A percentile compares a stretch with the other conserved stretches of the same genome.
These are phyloP conservation scores for Eilema griseolum DNA, from an alignment of 2,888 invertebrate genomes.

Conservation along the genomic window DNA sequence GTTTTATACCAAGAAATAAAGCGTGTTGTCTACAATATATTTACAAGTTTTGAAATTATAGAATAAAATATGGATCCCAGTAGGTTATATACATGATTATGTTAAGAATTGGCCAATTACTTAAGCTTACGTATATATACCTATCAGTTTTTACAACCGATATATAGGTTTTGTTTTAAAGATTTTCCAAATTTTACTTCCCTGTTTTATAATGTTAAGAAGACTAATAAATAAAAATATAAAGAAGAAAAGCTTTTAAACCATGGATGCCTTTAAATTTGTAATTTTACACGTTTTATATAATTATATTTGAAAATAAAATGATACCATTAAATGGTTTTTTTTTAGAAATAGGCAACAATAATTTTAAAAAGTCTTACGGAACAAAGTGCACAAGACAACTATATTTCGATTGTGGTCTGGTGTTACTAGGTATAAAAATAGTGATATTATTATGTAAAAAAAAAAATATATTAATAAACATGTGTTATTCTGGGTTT, in stretches of 20 bases:
- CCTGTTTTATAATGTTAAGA: not conserved
- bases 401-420: constrained; percentile 44
- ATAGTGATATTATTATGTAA: constrained; percentile 79
- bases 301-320: constrained; percentile 30
- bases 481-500: constrained; percentile 50
- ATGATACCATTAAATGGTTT: constrained; percentile 46
- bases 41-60: not conserved
- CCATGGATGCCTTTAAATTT: not conserved
- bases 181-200: not conserved
- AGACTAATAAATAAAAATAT: not conserved
- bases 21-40: not conserved
- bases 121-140: constrained; percentile 14
- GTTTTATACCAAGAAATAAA: not conserved
- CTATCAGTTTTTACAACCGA: not conserved
- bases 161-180: not conserved
- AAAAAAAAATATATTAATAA: constrained; percentile 63
- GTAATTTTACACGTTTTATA: constrained; percentile 30
- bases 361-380: constrained; percentile 50
- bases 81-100: not conserved
- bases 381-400: constrained; percentile 62
- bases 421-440: constrained; percentile 67
- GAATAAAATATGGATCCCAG: not conserved
- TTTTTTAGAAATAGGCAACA: constrained; percentile 36
- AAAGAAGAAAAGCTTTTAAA: not conserved
- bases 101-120: constrained; percentile 35